Evolutionary conservation across 1,140 invertebrate genomes (phyloP).

Genomic region (Tribolium madens): DNA sequence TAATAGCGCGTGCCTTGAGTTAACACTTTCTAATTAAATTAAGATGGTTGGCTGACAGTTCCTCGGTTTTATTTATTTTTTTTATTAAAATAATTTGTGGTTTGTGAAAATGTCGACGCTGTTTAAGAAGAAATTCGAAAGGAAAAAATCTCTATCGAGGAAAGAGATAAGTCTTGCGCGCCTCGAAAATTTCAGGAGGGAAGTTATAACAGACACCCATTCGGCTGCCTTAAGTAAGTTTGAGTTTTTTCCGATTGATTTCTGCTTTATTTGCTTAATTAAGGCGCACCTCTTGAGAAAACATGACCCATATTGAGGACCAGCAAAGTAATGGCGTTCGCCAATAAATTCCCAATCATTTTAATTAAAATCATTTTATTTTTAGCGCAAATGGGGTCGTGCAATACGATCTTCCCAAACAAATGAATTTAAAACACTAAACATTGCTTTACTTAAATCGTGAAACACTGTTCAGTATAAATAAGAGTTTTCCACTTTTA

Average conservation of each 20-base stretch:
- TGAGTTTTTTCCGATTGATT: not conserved
- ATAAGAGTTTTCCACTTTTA: not conserved
- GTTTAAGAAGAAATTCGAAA: slow-evolving; percentile 58
- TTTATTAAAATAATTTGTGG: not conserved
- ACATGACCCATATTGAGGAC: not conserved
- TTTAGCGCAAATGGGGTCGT: slow-evolving; percentile 21
- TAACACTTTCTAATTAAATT: slow-evolving; percentile 43
- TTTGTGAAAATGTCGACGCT: slow-evolving; percentile 57
- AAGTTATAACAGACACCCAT: slow-evolving; percentile 63
- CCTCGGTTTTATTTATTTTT: not conserved
- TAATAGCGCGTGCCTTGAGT: slow-evolving; percentile 34
- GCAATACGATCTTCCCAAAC: slow-evolving; percentile 16
- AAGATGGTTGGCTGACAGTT: slow-evolving; percentile 33
- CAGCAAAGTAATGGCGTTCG: not conserved
- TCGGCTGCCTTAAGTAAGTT: slow-evolving; percentile 60
- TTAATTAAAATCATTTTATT: slow-evolving; percentile 26
- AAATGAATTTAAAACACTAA: slow-evolving; percentile 12
- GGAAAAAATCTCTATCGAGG: slow-evolving; percentile 56
- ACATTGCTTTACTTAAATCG: slow-evolving; percentile 10
- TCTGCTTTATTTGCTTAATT: slow-evolving; percentile 12
- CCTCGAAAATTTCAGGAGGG: slow-evolving; percentile 63
- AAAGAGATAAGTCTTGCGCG: slow-evolving; percentile 59
- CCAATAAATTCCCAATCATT: slow-evolving; percentile 5
- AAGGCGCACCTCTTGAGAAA: not conserved
- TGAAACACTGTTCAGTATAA: not conserved